phyloP scores from a whole-genome alignment of 2,113 vertebrate species.

The Centrocercus urophasianus region DNA sequence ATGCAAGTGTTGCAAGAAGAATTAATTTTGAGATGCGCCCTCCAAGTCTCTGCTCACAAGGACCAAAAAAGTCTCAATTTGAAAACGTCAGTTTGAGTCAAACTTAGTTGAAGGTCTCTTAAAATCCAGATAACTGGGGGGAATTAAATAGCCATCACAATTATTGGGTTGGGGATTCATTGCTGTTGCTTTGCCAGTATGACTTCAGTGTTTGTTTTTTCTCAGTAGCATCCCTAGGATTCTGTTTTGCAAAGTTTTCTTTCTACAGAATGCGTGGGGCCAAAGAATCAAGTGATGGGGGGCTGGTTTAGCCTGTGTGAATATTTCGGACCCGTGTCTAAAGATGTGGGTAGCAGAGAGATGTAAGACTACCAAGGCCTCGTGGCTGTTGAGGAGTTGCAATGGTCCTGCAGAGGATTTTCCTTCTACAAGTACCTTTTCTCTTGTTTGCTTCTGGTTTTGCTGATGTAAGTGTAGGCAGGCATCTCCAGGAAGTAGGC shows the following conservation, averaged over 20 bases:
- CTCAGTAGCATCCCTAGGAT: not conserved
- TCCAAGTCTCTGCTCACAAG: not conserved
- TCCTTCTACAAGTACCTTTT: not conserved
- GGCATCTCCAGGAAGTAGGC: conserved; percentile 48
- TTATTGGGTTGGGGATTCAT: not conserved
- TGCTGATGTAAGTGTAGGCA: conserved; percentile 36
- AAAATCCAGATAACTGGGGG: not conserved
- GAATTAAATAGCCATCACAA: not conserved
- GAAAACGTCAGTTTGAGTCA: not conserved
- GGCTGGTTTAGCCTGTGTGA: not conserved
- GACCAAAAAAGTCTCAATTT: not conserved
- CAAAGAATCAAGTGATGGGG: not conserved
- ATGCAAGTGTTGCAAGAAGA: not conserved
- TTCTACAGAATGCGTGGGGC: not conserved
- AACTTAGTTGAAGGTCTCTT: not conserved
- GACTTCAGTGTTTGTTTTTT: not conserved
- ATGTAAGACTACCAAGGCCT: not conserved
- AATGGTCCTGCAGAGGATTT: not conserved
- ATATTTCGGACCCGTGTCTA: not conserved
- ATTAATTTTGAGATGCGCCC: not conserved
- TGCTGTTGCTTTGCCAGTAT: not conserved
- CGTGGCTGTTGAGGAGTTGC: not conserved
- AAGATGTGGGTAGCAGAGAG: not conserved
- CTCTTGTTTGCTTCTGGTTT: conserved; percentile 54
- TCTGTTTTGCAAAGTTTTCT: not conserved